Conservation (phyloP, 2,888 invertebrate genomes). For the Platycheirus rosarum region DNA sequence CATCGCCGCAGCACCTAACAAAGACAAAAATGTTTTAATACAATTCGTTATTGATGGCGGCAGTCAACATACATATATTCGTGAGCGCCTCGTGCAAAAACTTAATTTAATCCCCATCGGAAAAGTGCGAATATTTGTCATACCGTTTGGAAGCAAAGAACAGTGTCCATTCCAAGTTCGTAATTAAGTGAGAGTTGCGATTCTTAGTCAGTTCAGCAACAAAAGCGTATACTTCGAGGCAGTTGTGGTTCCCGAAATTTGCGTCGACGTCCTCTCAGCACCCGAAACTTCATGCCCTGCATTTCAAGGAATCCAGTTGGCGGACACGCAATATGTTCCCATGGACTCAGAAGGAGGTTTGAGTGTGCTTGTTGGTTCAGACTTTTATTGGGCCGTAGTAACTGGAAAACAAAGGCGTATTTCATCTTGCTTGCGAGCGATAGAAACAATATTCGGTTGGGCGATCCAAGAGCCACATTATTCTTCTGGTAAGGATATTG, state of each 20-base stretch:
- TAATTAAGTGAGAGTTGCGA: constrained; percentile 7
- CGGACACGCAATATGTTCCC: constrained; percentile 3
- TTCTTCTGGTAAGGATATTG: constrained; percentile 15
- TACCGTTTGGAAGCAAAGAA: constrained; percentile 35
- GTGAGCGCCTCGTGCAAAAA: constrained; percentile 17
- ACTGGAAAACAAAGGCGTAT: constrained; percentile 28
- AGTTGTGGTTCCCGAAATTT: constrained; percentile 24
- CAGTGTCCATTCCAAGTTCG: constrained; percentile 1
- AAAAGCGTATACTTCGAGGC: constrained; percentile 30
- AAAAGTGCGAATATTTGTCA: too few relatives aligned
- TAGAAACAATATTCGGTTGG: too few relatives aligned
- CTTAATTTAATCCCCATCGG: too few relatives aligned
- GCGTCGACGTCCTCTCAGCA: constrained; percentile 12
- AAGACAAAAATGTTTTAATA: too few relatives aligned
- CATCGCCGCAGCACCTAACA: too few relatives aligned
- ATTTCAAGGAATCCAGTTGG: constrained; percentile 24
- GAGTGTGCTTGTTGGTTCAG: constrained; percentile 22
- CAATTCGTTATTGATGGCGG: constrained; percentile 36
- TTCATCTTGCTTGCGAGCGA: neutral
- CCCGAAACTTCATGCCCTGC: constrained; percentile 21
- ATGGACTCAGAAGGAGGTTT: constrained; percentile 17
- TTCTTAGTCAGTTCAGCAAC: constrained; percentile 26
- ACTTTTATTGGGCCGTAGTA: constrained; percentile 32
- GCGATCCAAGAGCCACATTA: constrained; percentile 9
- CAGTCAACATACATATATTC: constrained; percentile 25